These are phyloP conservation scores for Drosophila buzzatii DNA, from an alignment of 2,888 invertebrate genomes.

Conservation along the genomic window DNA sequence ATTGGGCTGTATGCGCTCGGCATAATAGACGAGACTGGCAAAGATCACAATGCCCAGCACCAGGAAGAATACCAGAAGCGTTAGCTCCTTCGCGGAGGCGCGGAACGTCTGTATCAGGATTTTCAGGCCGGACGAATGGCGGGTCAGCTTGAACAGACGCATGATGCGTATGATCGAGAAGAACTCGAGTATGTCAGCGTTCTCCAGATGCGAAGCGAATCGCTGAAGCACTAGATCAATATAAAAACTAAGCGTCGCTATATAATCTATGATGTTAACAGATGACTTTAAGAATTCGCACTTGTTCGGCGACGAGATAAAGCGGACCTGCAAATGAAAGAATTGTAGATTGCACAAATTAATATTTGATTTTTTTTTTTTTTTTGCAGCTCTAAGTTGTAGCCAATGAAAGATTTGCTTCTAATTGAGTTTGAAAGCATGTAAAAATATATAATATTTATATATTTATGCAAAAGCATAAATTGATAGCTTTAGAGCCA, in stretches of 20 bases:
- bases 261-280: slow-evolving; percentile 99
- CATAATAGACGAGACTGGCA: slow-evolving; percentile 98
- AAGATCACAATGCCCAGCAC: slow-evolving; percentile 99
- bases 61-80: slow-evolving; percentile 98
- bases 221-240: slow-evolving; percentile 95
- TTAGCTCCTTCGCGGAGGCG: slow-evolving; percentile 98
- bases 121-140: slow-evolving; percentile 98
- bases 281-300: slow-evolving; percentile 97
- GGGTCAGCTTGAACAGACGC: slow-evolving; percentile 98
- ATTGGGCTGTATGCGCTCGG: slow-evolving; percentile 97
- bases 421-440: no score
- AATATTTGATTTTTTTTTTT: no score
- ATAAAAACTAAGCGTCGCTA: slow-evolving; percentile 99
- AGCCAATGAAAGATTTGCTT: neutral
- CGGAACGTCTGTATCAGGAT: slow-evolving; percentile 99
- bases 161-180: slow-evolving; percentile 99
- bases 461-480: no score
- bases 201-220: slow-evolving; percentile 95
- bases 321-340: slow-evolving; percentile 87
- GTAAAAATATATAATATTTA: no score
- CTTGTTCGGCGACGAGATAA: slow-evolving; percentile 97
- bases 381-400: no score
- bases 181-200: slow-evolving; percentile 98
- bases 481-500: no score
- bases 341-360: no score